Evolutionary conservation across 2,888 invertebrate genomes (phyloP).

Genomic region (Ormia ochracea): DNA sequence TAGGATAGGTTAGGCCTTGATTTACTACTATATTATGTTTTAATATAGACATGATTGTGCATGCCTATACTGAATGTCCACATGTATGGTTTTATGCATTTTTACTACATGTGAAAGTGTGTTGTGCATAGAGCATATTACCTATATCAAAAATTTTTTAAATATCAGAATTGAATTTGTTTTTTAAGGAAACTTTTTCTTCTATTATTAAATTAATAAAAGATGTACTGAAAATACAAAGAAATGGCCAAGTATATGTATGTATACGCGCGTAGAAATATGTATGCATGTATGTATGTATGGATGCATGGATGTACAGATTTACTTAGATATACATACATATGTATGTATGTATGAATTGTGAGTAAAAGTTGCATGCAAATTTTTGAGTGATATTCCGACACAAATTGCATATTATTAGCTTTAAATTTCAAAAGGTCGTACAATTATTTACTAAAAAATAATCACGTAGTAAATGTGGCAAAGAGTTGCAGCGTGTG

Average conservation of each 20-base stretch:
- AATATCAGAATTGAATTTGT: not conserved
- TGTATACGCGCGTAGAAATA: too few species aligned
- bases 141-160: not conserved
- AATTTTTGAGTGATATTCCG: too few species aligned
- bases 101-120: not conserved
- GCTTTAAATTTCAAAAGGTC: too few species aligned
- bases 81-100: not conserved
- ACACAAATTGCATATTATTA: too few species aligned
- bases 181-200: not conserved
- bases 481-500: too few species aligned
- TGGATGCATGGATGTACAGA: too few species aligned
- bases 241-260: not conserved
- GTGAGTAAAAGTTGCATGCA: too few species aligned
- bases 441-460: too few species aligned
- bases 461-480: too few species aligned
- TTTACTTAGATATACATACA: too few species aligned
- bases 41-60: not conserved
- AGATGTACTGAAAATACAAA: not conserved
- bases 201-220: not conserved
- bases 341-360: too few species aligned
- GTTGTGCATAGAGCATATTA: not conserved
- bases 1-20: conserved; percentile 62
- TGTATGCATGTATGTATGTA: too few species aligned
- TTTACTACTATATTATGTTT: conserved; percentile 39
- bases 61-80: not conserved